Percentiles rank a stretch among this genome's conserved stretches.
phyloP scores from a whole-genome alignment of 2,797 vertebrate species.

The Notolabrus celidotus region DNA sequence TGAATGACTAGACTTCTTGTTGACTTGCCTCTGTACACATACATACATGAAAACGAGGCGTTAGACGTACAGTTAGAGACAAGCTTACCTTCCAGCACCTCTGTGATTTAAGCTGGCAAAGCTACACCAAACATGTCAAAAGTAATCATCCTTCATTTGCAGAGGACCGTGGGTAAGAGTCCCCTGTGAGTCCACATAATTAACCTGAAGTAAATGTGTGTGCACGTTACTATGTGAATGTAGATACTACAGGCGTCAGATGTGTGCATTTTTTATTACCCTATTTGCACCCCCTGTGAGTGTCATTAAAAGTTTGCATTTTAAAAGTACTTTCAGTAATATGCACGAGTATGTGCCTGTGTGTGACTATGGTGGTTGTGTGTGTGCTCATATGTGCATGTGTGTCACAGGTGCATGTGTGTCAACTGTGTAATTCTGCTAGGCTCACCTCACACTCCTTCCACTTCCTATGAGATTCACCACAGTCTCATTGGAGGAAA shows the following conservation, averaged over 20 bases:
- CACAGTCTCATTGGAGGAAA: background rate
- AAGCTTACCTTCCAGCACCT: conserved; percentile 8
- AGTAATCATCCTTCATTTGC: conserved; percentile 64
- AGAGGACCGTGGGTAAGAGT: conserved; percentile 27
- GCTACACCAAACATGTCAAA: conserved; percentile 62
- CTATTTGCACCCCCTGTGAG: background rate
- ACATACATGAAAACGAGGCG: background rate
- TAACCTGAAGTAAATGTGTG: conserved; percentile 44
- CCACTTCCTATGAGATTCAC: conserved; percentile 12
- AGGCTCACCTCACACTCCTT: conserved; percentile 25
- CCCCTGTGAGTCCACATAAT: conserved; percentile 30
- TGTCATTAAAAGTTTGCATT: background rate
- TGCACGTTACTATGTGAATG: conserved; percentile 13
- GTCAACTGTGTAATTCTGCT: conserved; percentile 40
- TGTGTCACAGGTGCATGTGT: conserved; percentile 34
- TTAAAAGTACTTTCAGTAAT: conserved; percentile 8
- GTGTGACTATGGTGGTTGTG: background rate
- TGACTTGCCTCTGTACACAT: background rate
- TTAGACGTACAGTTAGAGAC: background rate
- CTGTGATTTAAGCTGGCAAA: conserved; percentile 55
- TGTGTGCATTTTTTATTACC: conserved; percentile 6
- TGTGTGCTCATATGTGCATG: conserved; percentile 1
- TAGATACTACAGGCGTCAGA: background rate
- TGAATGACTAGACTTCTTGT: background rate
- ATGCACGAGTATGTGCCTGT: background rate